phyloP scores from a whole-genome alignment of 1,140 invertebrate genomes.

The Camponotus floridanus region DNA sequence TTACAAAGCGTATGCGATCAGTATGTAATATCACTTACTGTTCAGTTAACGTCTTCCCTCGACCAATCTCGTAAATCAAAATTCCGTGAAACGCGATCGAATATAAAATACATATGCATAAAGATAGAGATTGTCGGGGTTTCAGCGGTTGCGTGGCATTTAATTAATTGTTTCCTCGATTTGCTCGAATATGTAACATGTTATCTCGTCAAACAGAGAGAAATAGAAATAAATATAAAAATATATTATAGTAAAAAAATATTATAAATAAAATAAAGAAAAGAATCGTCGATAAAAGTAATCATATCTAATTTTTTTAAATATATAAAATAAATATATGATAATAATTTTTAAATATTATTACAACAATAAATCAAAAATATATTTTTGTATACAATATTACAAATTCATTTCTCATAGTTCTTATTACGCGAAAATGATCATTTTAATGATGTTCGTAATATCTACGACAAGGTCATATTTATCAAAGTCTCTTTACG shows the following conservation, averaged over 20 bases:
- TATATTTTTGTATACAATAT: not conserved
- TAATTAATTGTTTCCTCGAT: slow-evolving; percentile 21
- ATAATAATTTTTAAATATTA: too few species aligned
- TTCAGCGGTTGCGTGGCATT: not conserved
- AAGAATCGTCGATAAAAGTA: not conserved
- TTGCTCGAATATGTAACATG: not conserved
- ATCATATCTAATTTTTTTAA: too few species aligned
- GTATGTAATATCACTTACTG: slow-evolving; percentile 39
- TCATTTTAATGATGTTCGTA: not conserved
- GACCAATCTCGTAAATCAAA: slow-evolving; percentile 55
- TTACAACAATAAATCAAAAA: not conserved
- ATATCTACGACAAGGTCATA: not conserved
- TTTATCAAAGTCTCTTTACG: not conserved
- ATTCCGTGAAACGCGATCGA: slow-evolving; percentile 57
- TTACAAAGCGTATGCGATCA: slow-evolving; percentile 43
- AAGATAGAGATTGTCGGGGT: not conserved
- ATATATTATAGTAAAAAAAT: not conserved
- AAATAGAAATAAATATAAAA: not conserved
- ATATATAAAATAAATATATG: too few species aligned
- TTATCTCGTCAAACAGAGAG: too few species aligned
- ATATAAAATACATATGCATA: slow-evolving; percentile 52
- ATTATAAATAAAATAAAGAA: not conserved
- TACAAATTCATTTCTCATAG: not conserved
- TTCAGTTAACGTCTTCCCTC: slow-evolving; percentile 35
- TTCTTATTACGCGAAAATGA: not conserved